Conservation (phyloP, 2,113 vertebrate species). For the Gracilinanus agilis region DNA sequence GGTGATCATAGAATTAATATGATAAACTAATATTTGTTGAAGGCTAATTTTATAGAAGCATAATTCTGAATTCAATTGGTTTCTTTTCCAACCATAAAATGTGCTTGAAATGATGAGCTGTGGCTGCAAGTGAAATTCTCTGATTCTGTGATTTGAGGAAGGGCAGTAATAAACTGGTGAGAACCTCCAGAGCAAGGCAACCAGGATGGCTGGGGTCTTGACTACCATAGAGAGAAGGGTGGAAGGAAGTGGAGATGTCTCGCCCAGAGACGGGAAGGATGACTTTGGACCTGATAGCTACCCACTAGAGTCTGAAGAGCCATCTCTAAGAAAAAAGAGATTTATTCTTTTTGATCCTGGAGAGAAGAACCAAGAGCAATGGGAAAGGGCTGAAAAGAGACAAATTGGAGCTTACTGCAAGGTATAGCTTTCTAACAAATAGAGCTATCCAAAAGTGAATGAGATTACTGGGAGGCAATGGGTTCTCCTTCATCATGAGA, state of each 20-base stretch:
- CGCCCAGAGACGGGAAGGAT: neutral
- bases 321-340: neutral
- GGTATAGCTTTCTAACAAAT: neutral
- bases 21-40: too few species aligned
- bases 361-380: neutral
- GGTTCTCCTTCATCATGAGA: neutral
- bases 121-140: neutral
- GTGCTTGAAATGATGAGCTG: neutral
- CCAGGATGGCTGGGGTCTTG: neutral
- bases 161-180: neutral
- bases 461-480: neutral
- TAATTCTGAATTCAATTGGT: neutral
- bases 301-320: neutral
- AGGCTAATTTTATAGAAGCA: neutral
- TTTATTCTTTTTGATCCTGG: neutral
- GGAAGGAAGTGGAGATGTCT: neutral
- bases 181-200: neutral
- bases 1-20: neutral
- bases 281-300: neutral
- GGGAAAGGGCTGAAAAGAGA: neutral
- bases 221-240: neutral
- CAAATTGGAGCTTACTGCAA: neutral
- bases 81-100: neutral
- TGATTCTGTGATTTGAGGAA: neutral
- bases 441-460: neutral